Conservation (phyloP, 2,797 vertebrate genomes). For the Leptatherina wallacei region DNA sequence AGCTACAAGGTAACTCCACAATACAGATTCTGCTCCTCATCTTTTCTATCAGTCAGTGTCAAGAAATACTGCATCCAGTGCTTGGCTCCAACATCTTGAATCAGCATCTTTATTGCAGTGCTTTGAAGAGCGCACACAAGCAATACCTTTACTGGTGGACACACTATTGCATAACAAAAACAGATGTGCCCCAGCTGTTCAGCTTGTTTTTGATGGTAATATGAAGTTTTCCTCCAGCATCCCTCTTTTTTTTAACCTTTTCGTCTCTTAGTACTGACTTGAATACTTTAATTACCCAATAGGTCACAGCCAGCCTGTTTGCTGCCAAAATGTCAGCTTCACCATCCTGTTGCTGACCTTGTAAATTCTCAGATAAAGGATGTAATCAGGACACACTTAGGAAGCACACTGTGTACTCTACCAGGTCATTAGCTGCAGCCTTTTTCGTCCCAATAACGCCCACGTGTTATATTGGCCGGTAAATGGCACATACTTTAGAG, state of each 20-base stretch:
- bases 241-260: conserved; percentile 49
- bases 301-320: neutral
- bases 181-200: conserved; percentile 74
- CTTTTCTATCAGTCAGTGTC: conserved; percentile 2
- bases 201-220: conserved; percentile 53
- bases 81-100: conserved; percentile 64
- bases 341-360: neutral
- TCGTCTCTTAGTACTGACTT: conserved; percentile 33
- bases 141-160: conserved; percentile 59
- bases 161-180: conserved; percentile 56
- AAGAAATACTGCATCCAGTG: conserved; percentile 22
- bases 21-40: neutral
- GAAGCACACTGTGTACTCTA: neutral
- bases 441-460: neutral
- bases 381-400: neutral
- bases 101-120: conserved; percentile 53
- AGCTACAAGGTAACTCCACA: neutral
- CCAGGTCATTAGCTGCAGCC: neutral
- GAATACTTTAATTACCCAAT: neutral
- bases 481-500: neutral
- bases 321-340: neutral
- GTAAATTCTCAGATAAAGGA: neutral
- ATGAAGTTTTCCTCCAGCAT: conserved; percentile 42
- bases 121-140: conserved; percentile 28
- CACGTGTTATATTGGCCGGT: neutral